Percentiles rank a stretch among this genome's conserved stretches.
Evolutionary conservation across 2,797 vertebrate species (phyloP).

Genomic region (Antennarius maculatus): DNA sequence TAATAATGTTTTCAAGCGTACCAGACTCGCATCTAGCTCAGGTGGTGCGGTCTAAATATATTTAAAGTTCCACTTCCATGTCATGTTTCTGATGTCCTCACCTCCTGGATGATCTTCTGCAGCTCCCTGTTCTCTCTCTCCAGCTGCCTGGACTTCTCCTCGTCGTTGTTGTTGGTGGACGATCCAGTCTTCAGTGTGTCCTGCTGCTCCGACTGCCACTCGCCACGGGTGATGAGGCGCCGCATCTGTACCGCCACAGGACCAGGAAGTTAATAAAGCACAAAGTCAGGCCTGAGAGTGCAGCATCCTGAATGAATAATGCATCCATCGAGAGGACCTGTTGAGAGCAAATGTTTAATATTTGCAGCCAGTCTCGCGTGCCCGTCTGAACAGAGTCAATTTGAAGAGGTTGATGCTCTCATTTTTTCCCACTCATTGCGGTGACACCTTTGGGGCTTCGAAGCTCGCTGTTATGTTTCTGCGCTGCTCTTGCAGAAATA

Average conservation of each 20-base stretch:
- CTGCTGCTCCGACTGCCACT: conserved; percentile 98
- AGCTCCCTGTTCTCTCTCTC: conserved; percentile 94
- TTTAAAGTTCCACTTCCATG: no score
- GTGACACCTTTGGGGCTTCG: background rate
- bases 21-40: no score
- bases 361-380: conserved; percentile 7
- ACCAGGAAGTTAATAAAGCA: conserved; percentile 33
- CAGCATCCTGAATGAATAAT: conserved; percentile 25
- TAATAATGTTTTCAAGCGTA: no score
- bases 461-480: background rate
- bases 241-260: conserved; percentile 84
- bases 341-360: conserved; percentile 7
- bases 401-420: background rate
- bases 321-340: background rate
- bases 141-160: conserved; percentile 94
- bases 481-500: conserved; percentile 18
- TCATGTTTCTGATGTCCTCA: conserved; percentile 32
- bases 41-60: no score
- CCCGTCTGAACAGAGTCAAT: background rate
- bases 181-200: conserved; percentile 96
- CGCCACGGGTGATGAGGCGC: conserved; percentile 91
- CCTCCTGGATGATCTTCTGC: conserved; percentile 96
- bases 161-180: conserved; percentile 97
- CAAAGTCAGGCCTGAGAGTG: background rate
- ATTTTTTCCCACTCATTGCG: background rate